These are phyloP conservation scores for Temnothorax rugatulus DNA, from an alignment of 2,888 invertebrate species.

Conservation along the genomic window DNA sequence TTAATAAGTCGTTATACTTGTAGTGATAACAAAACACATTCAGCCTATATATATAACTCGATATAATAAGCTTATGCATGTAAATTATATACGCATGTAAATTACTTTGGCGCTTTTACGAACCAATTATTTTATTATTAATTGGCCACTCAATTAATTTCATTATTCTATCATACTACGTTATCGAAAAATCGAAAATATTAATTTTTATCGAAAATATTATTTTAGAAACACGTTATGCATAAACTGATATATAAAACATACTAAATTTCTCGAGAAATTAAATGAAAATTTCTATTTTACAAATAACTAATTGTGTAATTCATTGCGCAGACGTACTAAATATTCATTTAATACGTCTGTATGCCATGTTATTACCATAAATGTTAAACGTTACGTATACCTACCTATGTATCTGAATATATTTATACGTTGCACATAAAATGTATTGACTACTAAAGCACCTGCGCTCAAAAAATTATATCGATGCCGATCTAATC, in stretches of 20 bases:
- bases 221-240: background rate
- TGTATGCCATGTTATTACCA: background rate
- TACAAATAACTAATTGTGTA: background rate
- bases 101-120: constrained; percentile 12
- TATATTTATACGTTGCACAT: background rate
- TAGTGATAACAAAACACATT: constrained; percentile 73
- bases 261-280: background rate
- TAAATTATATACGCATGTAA: constrained; percentile 48
- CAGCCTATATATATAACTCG: constrained; percentile 73
- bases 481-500: background rate
- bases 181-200: constrained; percentile 47
- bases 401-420: background rate
- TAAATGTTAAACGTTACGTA: constrained; percentile 14
- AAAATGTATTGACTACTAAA: background rate
- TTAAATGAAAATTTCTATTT: constrained; percentile 24
- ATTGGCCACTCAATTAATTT: constrained; percentile 58
- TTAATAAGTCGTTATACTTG: constrained; percentile 74
- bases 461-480: background rate
- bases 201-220: background rate
- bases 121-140: constrained; percentile 36
- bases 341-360: background rate
- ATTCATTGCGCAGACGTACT: background rate
- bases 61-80: constrained; percentile 77
- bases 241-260: background rate
- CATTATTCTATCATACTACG: background rate